These are phyloP conservation scores for Pollenia labialis DNA, from an alignment of 2,888 invertebrate genomes.

Conservation along the genomic window DNA sequence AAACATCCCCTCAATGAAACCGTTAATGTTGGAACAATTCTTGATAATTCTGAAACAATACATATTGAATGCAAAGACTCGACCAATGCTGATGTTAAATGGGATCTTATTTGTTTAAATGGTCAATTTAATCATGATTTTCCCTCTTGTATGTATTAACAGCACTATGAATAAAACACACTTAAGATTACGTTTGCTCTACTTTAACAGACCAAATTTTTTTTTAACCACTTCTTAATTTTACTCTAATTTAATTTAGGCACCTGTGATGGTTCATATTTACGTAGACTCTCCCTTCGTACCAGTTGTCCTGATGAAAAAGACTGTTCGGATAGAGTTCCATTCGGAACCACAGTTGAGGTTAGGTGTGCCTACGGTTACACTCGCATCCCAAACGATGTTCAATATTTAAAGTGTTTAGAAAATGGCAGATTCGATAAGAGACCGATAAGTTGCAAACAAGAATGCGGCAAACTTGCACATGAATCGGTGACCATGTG, in stretches of 20 bases:
- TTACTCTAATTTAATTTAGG: constrained; percentile 32
- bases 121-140: constrained; percentile 75
- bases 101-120: constrained; percentile 47
- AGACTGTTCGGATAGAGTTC: constrained; percentile 37
- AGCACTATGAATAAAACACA: neutral
- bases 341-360: constrained; percentile 59
- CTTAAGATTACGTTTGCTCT: no score
- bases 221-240: no score
- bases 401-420: constrained; percentile 34
- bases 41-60: constrained; percentile 16
- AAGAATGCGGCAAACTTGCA: constrained; percentile 74
- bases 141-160: constrained; percentile 13
- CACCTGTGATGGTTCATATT: constrained; percentile 52
- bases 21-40: constrained; percentile 1
- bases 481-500: constrained; percentile 61
- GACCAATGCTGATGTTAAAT: neutral
- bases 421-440: constrained; percentile 49
- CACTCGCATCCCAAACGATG: neutral
- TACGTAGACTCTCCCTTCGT: constrained; percentile 31
- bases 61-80: constrained; percentile 49
- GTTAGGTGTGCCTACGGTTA: constrained; percentile 59
- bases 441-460: constrained; percentile 67
- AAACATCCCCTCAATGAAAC: constrained; percentile 54
- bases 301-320: neutral
- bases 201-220: no score